A percentile compares a stretch with the other conserved stretches of the same genome.
Evolutionary conservation across 92 coral and sea anemone species (phyloP).

Genomic region (Porites cylindrica): DNA sequence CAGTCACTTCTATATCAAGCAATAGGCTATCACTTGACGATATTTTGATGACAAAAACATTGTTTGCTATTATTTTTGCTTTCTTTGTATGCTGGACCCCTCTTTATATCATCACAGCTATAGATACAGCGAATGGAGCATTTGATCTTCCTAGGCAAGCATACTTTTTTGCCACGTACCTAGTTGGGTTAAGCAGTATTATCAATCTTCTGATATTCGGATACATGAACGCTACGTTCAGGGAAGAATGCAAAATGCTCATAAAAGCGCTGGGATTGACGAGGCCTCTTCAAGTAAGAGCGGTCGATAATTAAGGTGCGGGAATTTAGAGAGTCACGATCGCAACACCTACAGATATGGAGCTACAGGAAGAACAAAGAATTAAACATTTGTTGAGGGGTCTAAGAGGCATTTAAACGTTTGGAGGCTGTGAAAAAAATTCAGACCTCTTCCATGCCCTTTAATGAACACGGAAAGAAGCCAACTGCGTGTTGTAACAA

Average conservation of each 20-base stretch:
- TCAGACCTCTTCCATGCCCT: no score
- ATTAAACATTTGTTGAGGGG: no score
- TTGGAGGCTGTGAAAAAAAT: no score
- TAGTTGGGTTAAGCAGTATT: constrained; percentile 25
- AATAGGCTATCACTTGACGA: constrained; percentile 13
- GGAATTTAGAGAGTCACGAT: no score
- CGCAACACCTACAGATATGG: no score
- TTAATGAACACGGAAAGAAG: no score
- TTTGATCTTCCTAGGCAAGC: constrained; percentile 13
- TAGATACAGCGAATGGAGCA: constrained; percentile 13
- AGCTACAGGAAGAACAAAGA: no score
- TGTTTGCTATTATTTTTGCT: constrained; percentile 28
- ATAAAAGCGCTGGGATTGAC: no score
- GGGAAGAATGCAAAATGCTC: constrained; percentile 13
- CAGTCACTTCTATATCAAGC: background rate
- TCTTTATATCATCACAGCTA: constrained; percentile 1
- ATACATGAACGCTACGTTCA: constrained; percentile 29
- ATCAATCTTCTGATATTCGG: constrained; percentile 39
- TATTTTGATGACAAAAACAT: constrained; percentile 22
- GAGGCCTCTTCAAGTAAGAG: no score
- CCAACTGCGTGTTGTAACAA: no score
- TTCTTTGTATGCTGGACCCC: constrained; percentile 43
- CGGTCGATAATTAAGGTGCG: no score
- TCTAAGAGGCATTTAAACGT: no score
- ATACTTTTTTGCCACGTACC: constrained; percentile 20